phyloP scores from a whole-genome alignment of 2,113 vertebrate genomes.

The Lepisosteus oculatus region DNA sequence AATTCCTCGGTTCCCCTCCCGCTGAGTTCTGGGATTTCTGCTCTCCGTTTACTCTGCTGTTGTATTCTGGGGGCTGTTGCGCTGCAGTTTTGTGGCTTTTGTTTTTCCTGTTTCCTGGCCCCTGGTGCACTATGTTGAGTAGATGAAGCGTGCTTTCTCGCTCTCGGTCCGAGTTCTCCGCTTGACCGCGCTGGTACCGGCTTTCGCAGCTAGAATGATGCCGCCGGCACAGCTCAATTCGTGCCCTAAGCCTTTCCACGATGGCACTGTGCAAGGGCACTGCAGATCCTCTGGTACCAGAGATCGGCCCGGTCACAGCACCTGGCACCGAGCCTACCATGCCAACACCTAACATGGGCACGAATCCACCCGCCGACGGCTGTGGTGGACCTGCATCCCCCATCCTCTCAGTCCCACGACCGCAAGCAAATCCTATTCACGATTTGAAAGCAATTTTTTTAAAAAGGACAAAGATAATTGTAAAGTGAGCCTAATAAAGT shows the following conservation, averaged over 20 bases:
- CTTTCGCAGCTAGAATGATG: constrained; percentile 91
- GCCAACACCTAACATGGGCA: constrained; percentile 62
- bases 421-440: constrained; percentile 1
- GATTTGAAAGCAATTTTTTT: constrained; percentile 6
- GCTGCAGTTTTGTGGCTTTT: constrained; percentile 69
- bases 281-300: constrained; percentile 68
- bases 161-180: constrained; percentile 83
- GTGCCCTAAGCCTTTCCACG: constrained; percentile 88
- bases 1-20: constrained; percentile 75
- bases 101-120: constrained; percentile 70
- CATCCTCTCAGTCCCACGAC: constrained; percentile 58
- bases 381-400: constrained; percentile 86
- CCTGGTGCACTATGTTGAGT: constrained; percentile 85
- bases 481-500: no score
- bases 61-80: constrained; percentile 60
- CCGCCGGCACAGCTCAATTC: constrained; percentile 86
- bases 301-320: constrained; percentile 52
- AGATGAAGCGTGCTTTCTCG: constrained; percentile 87
- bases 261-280: constrained; percentile 88
- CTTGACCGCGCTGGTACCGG: constrained; percentile 82
- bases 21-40: constrained; percentile 44
- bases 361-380: constrained; percentile 68
- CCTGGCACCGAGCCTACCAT: constrained; percentile 68
- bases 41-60: constrained; percentile 68
- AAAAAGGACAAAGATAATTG: no score